Conservation (phyloP, 2,113 vertebrate species). For the Ceyx melanurus region DNA sequence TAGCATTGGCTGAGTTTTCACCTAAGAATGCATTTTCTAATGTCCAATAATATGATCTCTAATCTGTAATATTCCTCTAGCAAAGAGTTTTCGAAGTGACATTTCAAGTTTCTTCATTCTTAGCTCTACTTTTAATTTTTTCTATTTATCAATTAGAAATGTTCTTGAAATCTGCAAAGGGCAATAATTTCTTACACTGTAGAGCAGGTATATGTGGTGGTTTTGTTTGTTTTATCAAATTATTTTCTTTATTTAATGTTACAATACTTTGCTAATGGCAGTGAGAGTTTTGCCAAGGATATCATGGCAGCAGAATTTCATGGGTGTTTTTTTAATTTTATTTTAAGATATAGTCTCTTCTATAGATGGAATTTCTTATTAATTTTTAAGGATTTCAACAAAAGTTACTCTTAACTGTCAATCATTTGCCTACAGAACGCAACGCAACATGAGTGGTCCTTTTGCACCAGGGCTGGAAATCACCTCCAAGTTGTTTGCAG, state of each 20-base stretch:
- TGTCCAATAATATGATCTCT: neutral
- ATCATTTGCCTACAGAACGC: conserved; percentile 80
- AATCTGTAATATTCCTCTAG: neutral
- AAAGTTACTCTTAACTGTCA: conserved; percentile 20
- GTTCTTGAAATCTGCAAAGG: neutral
- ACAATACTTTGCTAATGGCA: neutral
- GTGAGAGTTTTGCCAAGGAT: neutral
- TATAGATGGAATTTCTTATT: neutral
- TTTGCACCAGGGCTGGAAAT: conserved; percentile 90
- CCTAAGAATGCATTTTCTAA: neutral
- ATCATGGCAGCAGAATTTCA: neutral
- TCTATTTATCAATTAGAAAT: neutral
- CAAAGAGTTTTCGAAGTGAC: neutral
- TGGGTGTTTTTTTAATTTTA: neutral
- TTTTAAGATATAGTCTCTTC: neutral
- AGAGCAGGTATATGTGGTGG: neutral
- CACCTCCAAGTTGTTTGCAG: conserved; percentile 85
- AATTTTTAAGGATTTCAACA: neutral
- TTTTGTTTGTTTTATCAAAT: neutral
- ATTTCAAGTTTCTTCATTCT: neutral
- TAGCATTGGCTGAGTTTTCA: neutral
- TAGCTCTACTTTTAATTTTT: neutral
- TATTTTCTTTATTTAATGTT: neutral
- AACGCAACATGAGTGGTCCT: conserved; percentile 86
- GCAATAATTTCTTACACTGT: neutral